Conservation (phyloP, 1,140 invertebrate genomes). For the Bombyx mandarina region DNA sequence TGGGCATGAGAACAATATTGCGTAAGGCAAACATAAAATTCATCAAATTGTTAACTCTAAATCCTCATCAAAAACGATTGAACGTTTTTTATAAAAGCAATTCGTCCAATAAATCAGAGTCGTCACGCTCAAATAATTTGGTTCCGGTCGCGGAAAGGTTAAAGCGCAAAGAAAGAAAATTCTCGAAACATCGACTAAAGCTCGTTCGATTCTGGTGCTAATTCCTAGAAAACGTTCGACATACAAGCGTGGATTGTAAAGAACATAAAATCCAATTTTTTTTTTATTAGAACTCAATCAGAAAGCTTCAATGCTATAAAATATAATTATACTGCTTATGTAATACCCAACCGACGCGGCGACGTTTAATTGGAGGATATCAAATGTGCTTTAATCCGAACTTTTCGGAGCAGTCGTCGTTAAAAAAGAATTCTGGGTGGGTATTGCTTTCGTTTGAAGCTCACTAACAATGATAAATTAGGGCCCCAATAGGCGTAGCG, state of each 20-base stretch:
- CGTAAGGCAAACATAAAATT: too few relatives aligned
- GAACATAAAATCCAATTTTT: too few relatives aligned
- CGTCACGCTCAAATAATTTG: constrained; percentile 21
- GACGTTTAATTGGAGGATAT: constrained; percentile 19
- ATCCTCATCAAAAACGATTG: too few relatives aligned
- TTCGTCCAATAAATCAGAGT: constrained; percentile 8
- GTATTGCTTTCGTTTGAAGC: constrained; percentile 49
- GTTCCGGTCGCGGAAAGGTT: constrained; percentile 14
- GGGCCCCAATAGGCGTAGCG: constrained; percentile 28
- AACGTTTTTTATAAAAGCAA: not conserved
- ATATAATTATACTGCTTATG: too few relatives aligned
- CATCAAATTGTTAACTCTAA: too few relatives aligned
- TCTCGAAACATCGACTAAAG: constrained; percentile 11
- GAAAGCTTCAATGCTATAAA: too few relatives aligned
- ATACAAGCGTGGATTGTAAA: too few relatives aligned
- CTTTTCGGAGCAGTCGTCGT: constrained; percentile 18
- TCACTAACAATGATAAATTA: constrained; percentile 55
- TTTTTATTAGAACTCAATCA: too few relatives aligned
- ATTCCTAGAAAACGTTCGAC: too few relatives aligned
- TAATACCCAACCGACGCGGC: too few relatives aligned
- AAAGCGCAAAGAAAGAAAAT: constrained; percentile 11
- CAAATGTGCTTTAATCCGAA: constrained; percentile 29
- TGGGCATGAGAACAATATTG: too few relatives aligned
- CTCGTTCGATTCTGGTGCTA: too few relatives aligned
- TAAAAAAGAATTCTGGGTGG: constrained; percentile 36